Base-by-base conservation (phyloP, 2,888 invertebrate genomes). In the Ochropleura plecta region DNA sequence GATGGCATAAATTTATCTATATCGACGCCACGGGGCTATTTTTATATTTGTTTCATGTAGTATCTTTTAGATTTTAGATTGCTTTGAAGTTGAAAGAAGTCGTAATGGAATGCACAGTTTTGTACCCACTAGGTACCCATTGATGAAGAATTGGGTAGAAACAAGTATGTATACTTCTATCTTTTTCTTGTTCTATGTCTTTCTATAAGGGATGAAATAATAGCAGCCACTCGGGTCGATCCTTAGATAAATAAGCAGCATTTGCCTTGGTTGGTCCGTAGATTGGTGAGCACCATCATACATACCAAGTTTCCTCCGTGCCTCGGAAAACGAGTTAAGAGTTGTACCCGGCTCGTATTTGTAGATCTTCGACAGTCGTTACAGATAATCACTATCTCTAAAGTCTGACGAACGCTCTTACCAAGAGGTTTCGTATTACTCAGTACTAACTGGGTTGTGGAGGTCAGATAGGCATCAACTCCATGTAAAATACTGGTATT, bases 11-110 rank as follows among this genome's bases (percentile, higher is more conserved):
- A 55, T 68, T 69, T 55, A 75, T 69, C 53, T 48, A 9, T 8
- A 53, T 46, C 40, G 75, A 62, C 48, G 60, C 12, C 60, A 16
- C 60, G 75, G 48, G 0, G n/a, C 53, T 75, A 75, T 75, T 68
- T 76, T 60, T 60, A 9, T 60, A 60, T 1, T 30, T n/a, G 12
- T 51, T 76, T 74, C 44, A 60, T 74, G 3, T 40, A 8, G 42
- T 46, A 48, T 42, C 4, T 30, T 49, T 57, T 53, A 30, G n/a
- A n/a, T n/a, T n/a, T n/a, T n/a, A 30, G 42, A 53, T 53, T 16
- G 5, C 60, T 53, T 62, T 62, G 12, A 53, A 68, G 7, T 68
- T 57, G 9, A 18, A 64, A 20, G 4, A 40, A 59, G 40, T 59
- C 5, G 40, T n/a, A 66, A 66, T 66, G 44, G 53, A 46, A 20